phyloP scores from a whole-genome alignment of 2,888 invertebrate genomes.

The Conomelus anceps region DNA sequence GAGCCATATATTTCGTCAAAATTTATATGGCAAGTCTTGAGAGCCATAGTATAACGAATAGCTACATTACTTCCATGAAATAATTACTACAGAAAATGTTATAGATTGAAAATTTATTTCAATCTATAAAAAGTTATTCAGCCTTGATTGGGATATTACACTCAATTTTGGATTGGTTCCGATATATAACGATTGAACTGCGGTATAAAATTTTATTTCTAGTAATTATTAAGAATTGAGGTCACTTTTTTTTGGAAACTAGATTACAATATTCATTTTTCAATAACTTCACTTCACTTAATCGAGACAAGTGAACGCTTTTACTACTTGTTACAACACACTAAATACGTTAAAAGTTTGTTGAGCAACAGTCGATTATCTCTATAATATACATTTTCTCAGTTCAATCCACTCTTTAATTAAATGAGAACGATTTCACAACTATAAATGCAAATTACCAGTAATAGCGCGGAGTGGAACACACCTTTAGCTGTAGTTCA shows the following conservation, averaged over 20 bases:
- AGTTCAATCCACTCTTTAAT: not conserved
- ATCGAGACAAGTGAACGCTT: not conserved
- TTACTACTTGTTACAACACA: not conserved
- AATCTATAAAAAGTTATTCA: no score
- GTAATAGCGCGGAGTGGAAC: not conserved
- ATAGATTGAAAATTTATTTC: no score
- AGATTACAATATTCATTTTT: not conserved
- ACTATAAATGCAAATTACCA: not conserved
- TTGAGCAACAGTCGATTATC: not conserved
- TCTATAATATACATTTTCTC: not conserved
- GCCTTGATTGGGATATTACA: no score
- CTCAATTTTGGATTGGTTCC: no score
- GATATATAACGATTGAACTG: no score
- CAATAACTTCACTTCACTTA: not conserved
- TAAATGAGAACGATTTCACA: not conserved
- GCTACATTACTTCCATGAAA: no score
- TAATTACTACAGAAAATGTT: no score
- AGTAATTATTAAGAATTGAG: not conserved
- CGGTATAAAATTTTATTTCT: not conserved
- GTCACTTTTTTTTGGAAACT: not conserved
- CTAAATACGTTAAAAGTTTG: no score
- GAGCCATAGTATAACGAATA: no score
- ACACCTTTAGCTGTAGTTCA: not conserved
- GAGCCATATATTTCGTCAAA: no score
- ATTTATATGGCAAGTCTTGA: no score